Evolutionary conservation across 2,797 vertebrate genomes (phyloP).

Genomic region (Alcedo quadribrachys): DNA sequence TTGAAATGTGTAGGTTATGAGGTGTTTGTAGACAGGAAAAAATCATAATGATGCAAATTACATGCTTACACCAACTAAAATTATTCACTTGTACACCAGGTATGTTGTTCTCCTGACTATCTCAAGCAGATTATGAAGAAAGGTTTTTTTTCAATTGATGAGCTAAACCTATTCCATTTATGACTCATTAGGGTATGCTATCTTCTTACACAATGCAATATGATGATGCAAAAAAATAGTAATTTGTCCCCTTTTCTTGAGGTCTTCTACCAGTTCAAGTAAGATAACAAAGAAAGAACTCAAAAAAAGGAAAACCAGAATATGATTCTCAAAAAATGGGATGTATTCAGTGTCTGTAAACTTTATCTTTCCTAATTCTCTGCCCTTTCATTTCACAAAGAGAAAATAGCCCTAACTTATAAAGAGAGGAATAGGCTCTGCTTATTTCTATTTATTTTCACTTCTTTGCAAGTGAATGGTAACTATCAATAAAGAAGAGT

Average conservation of each 20-base stretch:
- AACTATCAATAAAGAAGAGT: background rate
- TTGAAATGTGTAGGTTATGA: conserved; percentile 24
- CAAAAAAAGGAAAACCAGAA: background rate
- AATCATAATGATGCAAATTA: conserved; percentile 45
- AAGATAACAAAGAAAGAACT: background rate
- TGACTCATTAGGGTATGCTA: background rate
- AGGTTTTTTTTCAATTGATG: background rate
- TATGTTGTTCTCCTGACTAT: background rate
- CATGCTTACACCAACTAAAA: background rate
- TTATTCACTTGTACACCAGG: background rate
- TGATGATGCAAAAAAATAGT: background rate
- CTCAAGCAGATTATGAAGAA: background rate
- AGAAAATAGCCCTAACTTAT: background rate
- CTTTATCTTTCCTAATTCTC: background rate
- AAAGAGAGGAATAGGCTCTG: background rate
- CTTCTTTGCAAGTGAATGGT: background rate
- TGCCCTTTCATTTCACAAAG: background rate
- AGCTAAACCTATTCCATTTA: background rate
- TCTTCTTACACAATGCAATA: background rate
- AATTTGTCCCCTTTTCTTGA: background rate
- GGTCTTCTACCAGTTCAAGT: background rate
- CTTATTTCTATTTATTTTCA: background rate
- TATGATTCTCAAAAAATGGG: background rate
- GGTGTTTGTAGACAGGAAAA: conserved; percentile 24
- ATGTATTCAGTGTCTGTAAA: background rate